Base-by-base conservation (phyloP, 2,113 vertebrate species). In the Anguilla japonica region DNA sequence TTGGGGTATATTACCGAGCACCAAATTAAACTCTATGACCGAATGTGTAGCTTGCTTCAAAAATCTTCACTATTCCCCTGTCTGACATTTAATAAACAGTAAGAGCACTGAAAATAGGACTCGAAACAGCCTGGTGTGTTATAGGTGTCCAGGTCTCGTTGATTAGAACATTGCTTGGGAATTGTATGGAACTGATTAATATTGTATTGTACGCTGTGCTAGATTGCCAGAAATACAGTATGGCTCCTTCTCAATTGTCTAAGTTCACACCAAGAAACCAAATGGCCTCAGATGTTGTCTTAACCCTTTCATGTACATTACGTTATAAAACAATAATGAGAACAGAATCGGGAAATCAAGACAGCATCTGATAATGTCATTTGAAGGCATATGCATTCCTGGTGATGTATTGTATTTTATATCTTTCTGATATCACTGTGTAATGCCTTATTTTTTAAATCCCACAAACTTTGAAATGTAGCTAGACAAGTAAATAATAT, bases 1-100 rank as follows among this genome's bases (percentile, higher is more conserved):
- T 81, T 88, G 88, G 88, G 88, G 82, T 86, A 88, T 88, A 87
- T 87, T 86, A 85, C 71, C 88, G 87, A 90, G 89, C 87, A 90
- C 90, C 5, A 81, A 89, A 92, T 92, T 90, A 92, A 89, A 91
- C 56, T 56, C 81, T 63, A 85, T 90, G 80, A 34, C 86, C 57
- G 82, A 87, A 82, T 85, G 83, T 82, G 79, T 53, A 84, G 83
- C 82, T 89, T 85, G 56, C 83, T 79, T 83, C 86, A 85, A 83
- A 40, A 79, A 63, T 60, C 82, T 41, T 22, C 4, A 75, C 83
- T 67, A 22, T 82, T 90, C 87, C 41, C 83, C 53, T n/a, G 56
- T 81, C 83, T 41, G 34, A 57, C 34, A 53, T 34, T 87, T 79
- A 88, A 57, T 89, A 84, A 80, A 78, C 57, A 43, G 39, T 60